A percentile compares a stretch with the other conserved stretches of the same genome.
These are phyloP conservation scores for Chaenocephalus aceratus DNA, from an alignment of 2,113 vertebrate species.

Conservation along the genomic window DNA sequence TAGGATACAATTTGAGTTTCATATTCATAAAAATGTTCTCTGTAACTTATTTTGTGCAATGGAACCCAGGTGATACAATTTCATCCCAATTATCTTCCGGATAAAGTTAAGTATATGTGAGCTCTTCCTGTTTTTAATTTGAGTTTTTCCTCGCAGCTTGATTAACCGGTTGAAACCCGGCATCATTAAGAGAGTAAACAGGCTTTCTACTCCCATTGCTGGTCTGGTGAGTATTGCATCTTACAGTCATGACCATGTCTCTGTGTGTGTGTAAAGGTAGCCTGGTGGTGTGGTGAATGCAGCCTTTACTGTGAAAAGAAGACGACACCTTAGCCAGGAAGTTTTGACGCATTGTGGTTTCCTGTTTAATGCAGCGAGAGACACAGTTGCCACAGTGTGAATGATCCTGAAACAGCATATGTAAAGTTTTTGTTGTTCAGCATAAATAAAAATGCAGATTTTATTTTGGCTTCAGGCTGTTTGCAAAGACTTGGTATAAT, in stretches of 20 bases:
- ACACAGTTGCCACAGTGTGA: constrained; percentile 13
- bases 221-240: constrained; percentile 88
- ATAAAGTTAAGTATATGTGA: not conserved
- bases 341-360: constrained; percentile 65
- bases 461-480: constrained; percentile 54
- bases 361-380: constrained; percentile 52
- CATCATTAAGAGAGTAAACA: constrained; percentile 92
- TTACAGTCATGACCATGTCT: too few species aligned
- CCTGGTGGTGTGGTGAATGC: too few species aligned
- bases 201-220: constrained; percentile 94
- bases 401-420: constrained; percentile 42
- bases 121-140: not conserved
- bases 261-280: not conserved
- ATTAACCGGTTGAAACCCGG: constrained; percentile 96
- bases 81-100: not conserved
- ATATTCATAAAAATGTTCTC: not conserved
- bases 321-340: constrained; percentile 58
- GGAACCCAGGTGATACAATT: not conserved
- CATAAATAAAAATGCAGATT: constrained; percentile 44
- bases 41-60: not conserved
- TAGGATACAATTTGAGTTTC: not conserved
- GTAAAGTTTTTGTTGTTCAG: constrained; percentile 2
- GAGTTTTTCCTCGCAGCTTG: constrained; percentile 79
- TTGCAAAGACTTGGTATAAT: constrained; percentile 47
- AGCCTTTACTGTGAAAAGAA: not conserved